Percentiles rank a stretch among this genome's conserved stretches.
Conservation (phyloP, 2,888 invertebrate genomes). For the Campoplex capitator region DNA sequence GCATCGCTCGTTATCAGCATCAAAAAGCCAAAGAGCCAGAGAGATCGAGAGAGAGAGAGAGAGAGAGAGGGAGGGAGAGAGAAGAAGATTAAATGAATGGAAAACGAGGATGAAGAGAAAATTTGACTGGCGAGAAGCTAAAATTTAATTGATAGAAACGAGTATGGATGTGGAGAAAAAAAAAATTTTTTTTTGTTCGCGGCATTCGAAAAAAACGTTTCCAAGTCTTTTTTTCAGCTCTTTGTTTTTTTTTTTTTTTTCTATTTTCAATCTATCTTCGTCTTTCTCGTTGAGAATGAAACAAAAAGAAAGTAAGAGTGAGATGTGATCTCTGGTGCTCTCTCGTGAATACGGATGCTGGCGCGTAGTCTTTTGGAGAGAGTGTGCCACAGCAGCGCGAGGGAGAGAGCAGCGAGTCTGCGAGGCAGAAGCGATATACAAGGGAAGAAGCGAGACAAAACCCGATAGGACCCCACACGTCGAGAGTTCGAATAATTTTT, state of each 20-base stretch:
- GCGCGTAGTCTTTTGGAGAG: conserved; percentile 36
- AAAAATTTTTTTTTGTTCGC: not conserved
- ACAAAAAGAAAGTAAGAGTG: conserved; percentile 53
- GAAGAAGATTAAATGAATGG: conserved; percentile 19
- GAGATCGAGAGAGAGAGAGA: conserved; percentile 14
- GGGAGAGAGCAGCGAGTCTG: conserved; percentile 24
- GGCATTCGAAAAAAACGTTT: not conserved
- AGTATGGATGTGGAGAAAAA: not conserved
- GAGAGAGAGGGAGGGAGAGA: conserved; percentile 17
- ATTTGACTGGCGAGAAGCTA: conserved; percentile 2
- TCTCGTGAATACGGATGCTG: conserved; percentile 44
- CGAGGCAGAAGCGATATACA: conserved; percentile 24
- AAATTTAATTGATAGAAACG: conserved; percentile 26
- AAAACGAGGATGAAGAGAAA: conserved; percentile 22
- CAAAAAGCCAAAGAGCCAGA: conserved; percentile 26
- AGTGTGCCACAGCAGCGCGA: conserved; percentile 47
- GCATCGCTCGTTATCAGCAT: conserved; percentile 58
- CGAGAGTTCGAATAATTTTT: conserved; percentile 59
- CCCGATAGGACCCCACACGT: conserved; percentile 67
- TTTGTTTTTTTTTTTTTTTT: not conserved
- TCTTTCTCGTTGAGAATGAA: not conserved
- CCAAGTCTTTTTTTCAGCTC: not conserved
- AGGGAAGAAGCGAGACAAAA: conserved; percentile 41
- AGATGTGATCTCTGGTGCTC: conserved; percentile 24
- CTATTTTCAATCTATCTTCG: not conserved